Percentiles rank a stretch among this genome's conserved stretches.
Evolutionary conservation across 2,113 vertebrate genomes (phyloP).

Genomic region (Chinchilla lanigera): DNA sequence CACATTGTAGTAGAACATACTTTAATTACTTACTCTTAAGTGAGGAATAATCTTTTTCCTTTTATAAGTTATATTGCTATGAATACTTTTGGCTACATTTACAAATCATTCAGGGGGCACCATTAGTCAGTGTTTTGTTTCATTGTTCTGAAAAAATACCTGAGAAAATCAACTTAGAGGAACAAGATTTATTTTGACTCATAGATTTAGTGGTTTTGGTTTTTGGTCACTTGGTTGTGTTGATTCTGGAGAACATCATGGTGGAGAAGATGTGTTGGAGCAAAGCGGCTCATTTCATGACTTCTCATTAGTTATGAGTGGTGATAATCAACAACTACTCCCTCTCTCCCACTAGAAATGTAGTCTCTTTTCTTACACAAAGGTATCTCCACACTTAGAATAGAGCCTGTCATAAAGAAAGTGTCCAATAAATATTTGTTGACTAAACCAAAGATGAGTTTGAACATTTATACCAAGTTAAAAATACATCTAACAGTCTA

Average conservation of each 20-base stretch:
- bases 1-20: background rate
- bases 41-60: background rate
- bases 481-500: background rate
- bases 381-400: background rate
- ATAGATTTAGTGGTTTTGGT: background rate
- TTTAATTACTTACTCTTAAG: background rate
- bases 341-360: background rate
- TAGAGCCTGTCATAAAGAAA: background rate
- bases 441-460: background rate
- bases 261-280: background rate
- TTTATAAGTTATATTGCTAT: background rate
- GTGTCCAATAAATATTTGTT: background rate
- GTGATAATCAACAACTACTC: background rate
- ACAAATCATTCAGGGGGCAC: background rate
- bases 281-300: background rate
- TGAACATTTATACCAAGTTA: background rate
- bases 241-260: background rate
- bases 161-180: background rate
- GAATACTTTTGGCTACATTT: background rate
- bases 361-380: background rate
- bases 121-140: background rate
- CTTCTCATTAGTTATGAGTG: background rate
- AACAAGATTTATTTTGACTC: background rate
- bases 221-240: background rate
- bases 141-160: background rate